These are phyloP conservation scores for Ormyrus pomaceus DNA, from an alignment of 2,888 invertebrate species.

Conservation along the genomic window DNA sequence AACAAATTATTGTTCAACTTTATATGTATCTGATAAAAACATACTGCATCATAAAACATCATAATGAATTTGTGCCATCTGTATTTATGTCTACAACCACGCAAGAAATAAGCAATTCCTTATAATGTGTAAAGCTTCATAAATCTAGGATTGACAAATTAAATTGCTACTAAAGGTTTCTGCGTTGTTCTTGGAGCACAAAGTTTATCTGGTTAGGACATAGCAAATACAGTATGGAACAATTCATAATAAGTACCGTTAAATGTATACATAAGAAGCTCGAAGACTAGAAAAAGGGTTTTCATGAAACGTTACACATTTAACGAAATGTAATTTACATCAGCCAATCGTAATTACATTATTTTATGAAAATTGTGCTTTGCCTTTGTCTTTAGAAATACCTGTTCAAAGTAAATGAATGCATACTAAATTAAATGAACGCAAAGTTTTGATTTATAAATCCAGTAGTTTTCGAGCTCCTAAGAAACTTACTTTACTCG, in stretches of 20 bases:
- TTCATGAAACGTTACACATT: background rate
- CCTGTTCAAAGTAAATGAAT: background rate
- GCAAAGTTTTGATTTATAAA: background rate
- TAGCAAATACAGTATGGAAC: constrained; percentile 57
- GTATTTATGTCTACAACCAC: constrained; percentile 12
- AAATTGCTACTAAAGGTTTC: constrained; percentile 35
- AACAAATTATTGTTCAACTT: constrained; percentile 12
- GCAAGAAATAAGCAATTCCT: constrained; percentile 18
- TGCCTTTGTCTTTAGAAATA: background rate
- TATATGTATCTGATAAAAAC: constrained; percentile 12
- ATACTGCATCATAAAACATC: constrained; percentile 12
- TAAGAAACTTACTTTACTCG: constrained; percentile 41
- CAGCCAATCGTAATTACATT: no score
- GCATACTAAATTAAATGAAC: no score
- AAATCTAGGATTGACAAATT: constrained; percentile 15
- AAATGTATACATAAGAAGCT: constrained; percentile 34
- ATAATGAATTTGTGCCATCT: constrained; percentile 36
- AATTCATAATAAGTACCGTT: constrained; percentile 50
- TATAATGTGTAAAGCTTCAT: constrained; percentile 16
- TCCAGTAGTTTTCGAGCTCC: constrained; percentile 45
- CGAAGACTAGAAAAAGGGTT: constrained; percentile 31
- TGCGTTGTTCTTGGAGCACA: constrained; percentile 60
- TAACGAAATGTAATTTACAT: background rate
- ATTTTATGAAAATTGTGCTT: no score
- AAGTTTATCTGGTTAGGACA: constrained; percentile 59